Evolutionary conservation across 2,113 vertebrate species (phyloP).

Genomic region (Ibidorhyncha struthersii): DNA sequence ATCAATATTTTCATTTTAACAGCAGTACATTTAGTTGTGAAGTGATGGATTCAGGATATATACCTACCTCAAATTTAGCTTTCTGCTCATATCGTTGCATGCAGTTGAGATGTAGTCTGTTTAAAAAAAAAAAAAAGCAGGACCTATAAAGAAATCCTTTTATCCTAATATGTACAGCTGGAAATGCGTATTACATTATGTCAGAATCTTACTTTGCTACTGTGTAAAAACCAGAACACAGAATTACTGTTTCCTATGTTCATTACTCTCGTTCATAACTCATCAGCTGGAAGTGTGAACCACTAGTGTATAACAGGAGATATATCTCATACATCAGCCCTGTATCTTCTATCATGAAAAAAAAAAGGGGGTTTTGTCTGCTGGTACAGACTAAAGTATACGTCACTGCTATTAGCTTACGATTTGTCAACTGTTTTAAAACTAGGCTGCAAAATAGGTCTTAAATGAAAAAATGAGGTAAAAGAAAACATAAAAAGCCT

Average conservation of each 20-base stretch:
- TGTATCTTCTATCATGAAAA: background rate
- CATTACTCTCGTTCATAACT: background rate
- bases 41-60: background rate
- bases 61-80: background rate
- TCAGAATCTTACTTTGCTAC: background rate
- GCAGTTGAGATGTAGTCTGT: background rate
- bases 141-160: background rate
- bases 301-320: background rate
- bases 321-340: background rate
- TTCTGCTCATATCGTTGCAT: background rate
- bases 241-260: background rate
- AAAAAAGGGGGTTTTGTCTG: background rate
- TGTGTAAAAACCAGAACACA: background rate
- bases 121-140: background rate
- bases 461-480: background rate
- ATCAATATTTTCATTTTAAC: background rate
- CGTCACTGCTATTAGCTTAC: background rate
- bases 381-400: background rate
- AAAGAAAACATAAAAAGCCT: background rate
- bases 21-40: background rate
- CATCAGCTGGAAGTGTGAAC: background rate
- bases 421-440: background rate
- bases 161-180: background rate
- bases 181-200: background rate
- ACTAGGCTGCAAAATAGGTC: background rate